These are phyloP conservation scores for Alaudala cheleensis DNA, from an alignment of 2,113 vertebrate species.

Conservation along the genomic window DNA sequence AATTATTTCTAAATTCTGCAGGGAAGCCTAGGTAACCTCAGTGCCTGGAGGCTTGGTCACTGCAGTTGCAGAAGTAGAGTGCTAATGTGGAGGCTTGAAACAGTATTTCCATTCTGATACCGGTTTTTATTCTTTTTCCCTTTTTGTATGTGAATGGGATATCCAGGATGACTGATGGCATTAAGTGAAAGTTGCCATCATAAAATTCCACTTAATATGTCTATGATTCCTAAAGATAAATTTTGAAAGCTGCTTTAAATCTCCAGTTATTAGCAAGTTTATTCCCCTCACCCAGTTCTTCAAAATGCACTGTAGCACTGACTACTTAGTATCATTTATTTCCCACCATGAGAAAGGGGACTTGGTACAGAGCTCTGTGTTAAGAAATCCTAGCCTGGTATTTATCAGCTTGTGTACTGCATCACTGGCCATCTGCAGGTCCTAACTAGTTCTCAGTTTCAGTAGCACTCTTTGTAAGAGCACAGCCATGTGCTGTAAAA, in stretches of 20 bases:
- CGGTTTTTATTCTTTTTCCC: neutral
- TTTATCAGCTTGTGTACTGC: neutral
- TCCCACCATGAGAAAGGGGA: neutral
- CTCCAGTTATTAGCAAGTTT: neutral
- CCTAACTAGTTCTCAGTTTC: neutral
- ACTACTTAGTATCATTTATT: neutral
- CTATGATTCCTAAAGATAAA: neutral
- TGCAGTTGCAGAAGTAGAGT: neutral
- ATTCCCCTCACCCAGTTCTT: neutral
- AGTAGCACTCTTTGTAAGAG: neutral
- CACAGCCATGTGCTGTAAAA: neutral
- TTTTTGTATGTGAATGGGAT: neutral
- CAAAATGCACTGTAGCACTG: neutral
- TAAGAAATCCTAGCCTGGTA: neutral
- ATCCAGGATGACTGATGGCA: neutral
- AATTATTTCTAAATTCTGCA: neutral
- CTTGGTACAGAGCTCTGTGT: neutral
- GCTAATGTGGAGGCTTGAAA: neutral
- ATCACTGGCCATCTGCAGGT: neutral
- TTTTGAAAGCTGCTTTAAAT: slow-evolving; percentile 18
- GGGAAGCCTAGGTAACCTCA: neutral
- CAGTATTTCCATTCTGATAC: neutral
- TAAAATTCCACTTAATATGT: neutral
- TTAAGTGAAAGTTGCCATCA: neutral
- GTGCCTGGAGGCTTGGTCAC: neutral